Percentiles rank a stretch among this genome's conserved stretches.
These are phyloP conservation scores for Drosophila koepferae DNA, from an alignment of 2,888 invertebrate species.

Conservation along the genomic window DNA sequence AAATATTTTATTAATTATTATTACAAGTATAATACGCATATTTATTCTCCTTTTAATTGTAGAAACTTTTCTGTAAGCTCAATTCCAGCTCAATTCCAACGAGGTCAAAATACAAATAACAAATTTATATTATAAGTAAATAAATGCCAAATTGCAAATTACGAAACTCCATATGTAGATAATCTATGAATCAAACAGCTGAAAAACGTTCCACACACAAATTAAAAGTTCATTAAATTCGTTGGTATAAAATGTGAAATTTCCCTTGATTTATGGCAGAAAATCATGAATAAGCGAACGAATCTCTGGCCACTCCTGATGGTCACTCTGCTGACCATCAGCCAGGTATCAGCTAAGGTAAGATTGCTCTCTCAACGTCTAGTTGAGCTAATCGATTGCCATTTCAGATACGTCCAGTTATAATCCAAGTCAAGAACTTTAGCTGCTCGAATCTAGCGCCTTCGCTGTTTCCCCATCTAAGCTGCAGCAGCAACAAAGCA, in stretches of 20 bases:
- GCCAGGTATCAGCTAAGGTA: slow-evolving; percentile 19
- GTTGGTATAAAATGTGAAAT: slow-evolving; percentile 1
- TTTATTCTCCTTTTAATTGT: too few relatives aligned
- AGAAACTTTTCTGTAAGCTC: too few relatives aligned
- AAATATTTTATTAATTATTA: too few relatives aligned
- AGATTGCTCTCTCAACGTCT: too few relatives aligned
- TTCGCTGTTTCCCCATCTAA: not conserved
- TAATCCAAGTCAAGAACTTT: slow-evolving; percentile 19
- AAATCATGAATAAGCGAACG: slow-evolving; percentile 10
- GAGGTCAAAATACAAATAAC: too few relatives aligned
- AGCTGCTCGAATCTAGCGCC: slow-evolving; percentile 10
- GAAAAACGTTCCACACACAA: not conserved
- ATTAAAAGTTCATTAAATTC: slow-evolving; percentile 12
- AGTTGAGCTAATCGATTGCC: too few relatives aligned
- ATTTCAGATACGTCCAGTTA: not conserved
- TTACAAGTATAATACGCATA: too few relatives aligned
- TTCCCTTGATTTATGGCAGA: not conserved
- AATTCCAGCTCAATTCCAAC: too few relatives aligned
- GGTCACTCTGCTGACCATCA: not conserved
- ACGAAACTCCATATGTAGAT: not conserved
- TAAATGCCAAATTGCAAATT: too few relatives aligned
- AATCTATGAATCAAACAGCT: not conserved
- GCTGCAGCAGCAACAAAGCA: slow-evolving; percentile 12
- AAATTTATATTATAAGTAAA: too few relatives aligned
- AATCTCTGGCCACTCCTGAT: not conserved